Percentiles rank a stretch among this genome's conserved stretches.
Evolutionary conservation across 2,113 vertebrate species (phyloP).

Genomic region (Cryptomyrus ogoouensis): DNA sequence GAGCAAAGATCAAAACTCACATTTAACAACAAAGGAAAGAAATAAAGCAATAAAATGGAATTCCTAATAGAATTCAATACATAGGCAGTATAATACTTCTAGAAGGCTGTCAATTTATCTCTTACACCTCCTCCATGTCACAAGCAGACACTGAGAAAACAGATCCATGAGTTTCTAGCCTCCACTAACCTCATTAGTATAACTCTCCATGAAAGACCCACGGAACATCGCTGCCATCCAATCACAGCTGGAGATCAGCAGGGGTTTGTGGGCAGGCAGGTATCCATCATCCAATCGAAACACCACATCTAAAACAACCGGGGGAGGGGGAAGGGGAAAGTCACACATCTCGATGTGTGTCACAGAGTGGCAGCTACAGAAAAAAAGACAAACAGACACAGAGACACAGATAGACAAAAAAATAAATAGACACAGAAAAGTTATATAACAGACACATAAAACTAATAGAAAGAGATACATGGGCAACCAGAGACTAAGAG

Average conservation of each 20-base stretch:
- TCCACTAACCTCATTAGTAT: constrained; percentile 67
- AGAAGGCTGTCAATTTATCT: background rate
- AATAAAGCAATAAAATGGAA: background rate
- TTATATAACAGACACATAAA: constrained; percentile 29
- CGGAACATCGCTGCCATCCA: constrained; percentile 92
- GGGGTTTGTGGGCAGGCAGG: constrained; percentile 78
- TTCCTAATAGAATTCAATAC: background rate
- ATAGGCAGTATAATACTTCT: background rate
- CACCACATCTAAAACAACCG: constrained; percentile 76
- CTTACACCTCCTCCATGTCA: background rate
- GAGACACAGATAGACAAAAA: constrained; percentile 41
- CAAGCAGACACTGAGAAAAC: background rate
- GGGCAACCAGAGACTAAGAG: background rate
- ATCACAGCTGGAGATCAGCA: constrained; percentile 82
- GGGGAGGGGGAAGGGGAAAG: constrained; percentile 66
- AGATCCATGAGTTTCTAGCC: background rate
- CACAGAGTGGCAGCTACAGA: constrained; percentile 69
- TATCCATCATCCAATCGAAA: constrained; percentile 74
- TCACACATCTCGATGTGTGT: constrained; percentile 67
- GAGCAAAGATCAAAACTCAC: background rate
- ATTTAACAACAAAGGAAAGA: background rate
- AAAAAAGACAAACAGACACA: constrained; percentile 53
- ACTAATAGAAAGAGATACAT: background rate
- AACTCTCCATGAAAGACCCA: constrained; percentile 81
- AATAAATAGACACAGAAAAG: constrained; percentile 42